Conservation (phyloP, 2,797 vertebrate species). For the Centroberyx gerrardi region DNA sequence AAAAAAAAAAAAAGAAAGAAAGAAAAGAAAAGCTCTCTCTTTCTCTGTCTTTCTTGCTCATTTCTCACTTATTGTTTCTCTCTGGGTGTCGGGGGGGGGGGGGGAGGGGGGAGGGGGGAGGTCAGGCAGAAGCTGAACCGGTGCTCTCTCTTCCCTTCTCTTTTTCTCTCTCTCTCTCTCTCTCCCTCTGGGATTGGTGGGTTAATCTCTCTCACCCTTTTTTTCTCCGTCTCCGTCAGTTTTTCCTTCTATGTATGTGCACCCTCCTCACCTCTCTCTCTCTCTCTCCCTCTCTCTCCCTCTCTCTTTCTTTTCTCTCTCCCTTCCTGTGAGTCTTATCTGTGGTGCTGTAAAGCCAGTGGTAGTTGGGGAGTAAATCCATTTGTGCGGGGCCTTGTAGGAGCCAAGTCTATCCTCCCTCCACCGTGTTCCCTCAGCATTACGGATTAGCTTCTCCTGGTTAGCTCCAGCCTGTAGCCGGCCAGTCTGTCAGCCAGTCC, state of each 20-base stretch:
- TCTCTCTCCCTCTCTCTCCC: background rate
- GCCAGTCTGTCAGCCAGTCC: constrained; percentile 35
- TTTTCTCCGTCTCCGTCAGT: background rate
- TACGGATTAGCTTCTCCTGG: constrained; percentile 59
- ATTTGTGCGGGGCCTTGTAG: constrained; percentile 51
- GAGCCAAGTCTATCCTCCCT: constrained; percentile 23
- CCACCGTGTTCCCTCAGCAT: constrained; percentile 1
- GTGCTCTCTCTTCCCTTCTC: background rate
- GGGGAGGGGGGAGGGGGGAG: constrained; percentile 1
- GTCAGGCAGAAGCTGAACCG: constrained; percentile 7
- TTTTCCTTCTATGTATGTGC: background rate
- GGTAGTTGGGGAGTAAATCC: constrained; percentile 46
- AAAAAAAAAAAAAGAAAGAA: no score
- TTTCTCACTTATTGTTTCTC: background rate
- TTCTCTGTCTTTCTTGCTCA: no score
- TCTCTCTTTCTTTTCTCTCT: background rate
- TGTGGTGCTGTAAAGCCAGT: constrained; percentile 24
- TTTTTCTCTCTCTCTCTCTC: background rate
- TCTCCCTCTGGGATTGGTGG: background rate
- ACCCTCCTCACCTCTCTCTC: background rate
- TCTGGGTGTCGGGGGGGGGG: background rate
- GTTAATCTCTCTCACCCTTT: constrained; percentile 13
- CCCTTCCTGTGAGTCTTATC: constrained; percentile 34
- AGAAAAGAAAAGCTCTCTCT: background rate
- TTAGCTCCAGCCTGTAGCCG: constrained; percentile 58